Base-by-base conservation (phyloP, 2,797 vertebrate species). In the Ceryle rudis region DNA sequence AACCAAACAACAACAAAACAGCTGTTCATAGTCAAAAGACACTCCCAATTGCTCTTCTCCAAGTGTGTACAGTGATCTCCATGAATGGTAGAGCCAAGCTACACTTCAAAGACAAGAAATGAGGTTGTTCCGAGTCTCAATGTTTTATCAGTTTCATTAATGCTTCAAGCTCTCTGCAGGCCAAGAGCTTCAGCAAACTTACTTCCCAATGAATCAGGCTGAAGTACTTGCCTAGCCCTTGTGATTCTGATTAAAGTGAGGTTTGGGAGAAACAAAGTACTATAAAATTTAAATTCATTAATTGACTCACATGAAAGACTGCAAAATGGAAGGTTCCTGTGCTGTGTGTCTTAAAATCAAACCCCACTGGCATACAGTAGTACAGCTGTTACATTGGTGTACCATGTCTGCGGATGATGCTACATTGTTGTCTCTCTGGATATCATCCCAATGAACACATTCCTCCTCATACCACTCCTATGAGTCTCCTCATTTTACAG, bases 201-300 rank as follows among this genome's bases (percentile, higher is more conserved):
- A 62, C 51, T 84, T 94, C 58, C 10, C 46, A 66, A 33, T n/a
- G 66, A 89, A 79, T 58, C 77, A 81, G 33, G 46, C 20, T 61
- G 33, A 74, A 79, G 28, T 54, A 58, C 23, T 75, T n/a, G 26
- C 33, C 44, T 52, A 75, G n/a, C 17, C 44, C 54, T 49, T 84
- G 14, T 19, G 61, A 78, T 6, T 74, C 58, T 89, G 55, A 72
- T 61, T 86, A 89, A 90, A 81, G 46, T 11, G 11, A 52, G 18
- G 11, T 46, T 4, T 79, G n/a, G 46, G 35, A 79, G 52, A 35
- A 75, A 42, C 12, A 3, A 41, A 28, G 0, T 5, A 14, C 19
- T 71, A 44, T 21, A 83, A 90, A 72, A 79, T 89, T 64, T 95
- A 67, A 86, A 79, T 61, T 75, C 41, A 89, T 91, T 72, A 82